Evolutionary conservation across 2,797 vertebrate species (phyloP).

Genomic region (Mastacembelus armatus): DNA sequence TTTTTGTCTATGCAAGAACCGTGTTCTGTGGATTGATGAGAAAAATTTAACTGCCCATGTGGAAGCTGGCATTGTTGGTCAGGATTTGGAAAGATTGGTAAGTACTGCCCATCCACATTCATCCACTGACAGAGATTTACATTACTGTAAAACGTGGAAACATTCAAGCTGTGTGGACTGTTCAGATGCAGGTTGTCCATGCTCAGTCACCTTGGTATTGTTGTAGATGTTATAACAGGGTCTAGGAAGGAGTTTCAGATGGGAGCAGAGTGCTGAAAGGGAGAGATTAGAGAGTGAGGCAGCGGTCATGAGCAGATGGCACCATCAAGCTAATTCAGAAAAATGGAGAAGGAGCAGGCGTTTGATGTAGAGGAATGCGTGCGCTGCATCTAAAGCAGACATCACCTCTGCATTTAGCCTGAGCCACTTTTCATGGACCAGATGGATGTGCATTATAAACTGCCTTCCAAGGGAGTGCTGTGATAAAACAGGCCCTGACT

Average conservation of each 20-base stretch:
- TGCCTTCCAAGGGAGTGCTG: slow-evolving; percentile 85
- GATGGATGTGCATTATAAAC: slow-evolving; percentile 92
- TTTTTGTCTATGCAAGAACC: too few species aligned
- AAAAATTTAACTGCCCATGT: slow-evolving; percentile 95
- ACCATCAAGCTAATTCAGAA: slow-evolving; percentile 92
- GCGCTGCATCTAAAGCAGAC: slow-evolving; percentile 88
- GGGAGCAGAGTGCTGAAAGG: slow-evolving; percentile 75
- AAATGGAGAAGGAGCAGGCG: slow-evolving; percentile 89
- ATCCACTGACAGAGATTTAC: slow-evolving; percentile 22
- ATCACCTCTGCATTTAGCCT: slow-evolving; percentile 78
- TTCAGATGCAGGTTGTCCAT: slow-evolving; percentile 33
- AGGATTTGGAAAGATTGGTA: slow-evolving; percentile 97
- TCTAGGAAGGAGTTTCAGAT: slow-evolving; percentile 53
- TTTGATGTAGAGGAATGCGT: slow-evolving; percentile 88
- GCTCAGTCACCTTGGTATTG: slow-evolving; percentile 64
- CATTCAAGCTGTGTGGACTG: slow-evolving; percentile 22
- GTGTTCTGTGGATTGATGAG: slow-evolving; percentile 98
- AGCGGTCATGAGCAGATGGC: slow-evolving; percentile 92
- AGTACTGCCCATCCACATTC: slow-evolving; percentile 52
- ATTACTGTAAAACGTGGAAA: slow-evolving; percentile 19
- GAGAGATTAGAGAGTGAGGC: slow-evolving; percentile 81
- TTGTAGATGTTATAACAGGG: slow-evolving; percentile 39
- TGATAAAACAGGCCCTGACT: slow-evolving; percentile 78
- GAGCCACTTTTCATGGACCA: slow-evolving; percentile 82
- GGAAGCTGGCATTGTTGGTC: slow-evolving; percentile 96